Conservation (phyloP, 2,113 vertebrate species). For the Oreocharis arfaki region DNA sequence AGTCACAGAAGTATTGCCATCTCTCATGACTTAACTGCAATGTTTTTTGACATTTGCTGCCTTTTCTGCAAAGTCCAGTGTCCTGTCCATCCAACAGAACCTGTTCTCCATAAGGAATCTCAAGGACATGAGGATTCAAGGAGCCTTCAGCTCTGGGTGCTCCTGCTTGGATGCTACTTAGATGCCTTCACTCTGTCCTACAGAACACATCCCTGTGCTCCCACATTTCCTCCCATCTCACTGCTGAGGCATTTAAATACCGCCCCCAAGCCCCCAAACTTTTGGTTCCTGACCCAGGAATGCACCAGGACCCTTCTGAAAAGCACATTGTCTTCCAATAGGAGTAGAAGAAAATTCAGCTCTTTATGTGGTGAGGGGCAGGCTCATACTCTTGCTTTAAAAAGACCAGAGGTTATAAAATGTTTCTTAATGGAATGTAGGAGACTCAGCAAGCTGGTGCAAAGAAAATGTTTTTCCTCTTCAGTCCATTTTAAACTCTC, state of each 20-base stretch:
- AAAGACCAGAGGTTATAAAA: neutral
- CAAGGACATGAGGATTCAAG: neutral
- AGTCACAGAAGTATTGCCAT: too few species aligned
- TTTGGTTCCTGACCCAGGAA: neutral
- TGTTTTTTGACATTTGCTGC: too few species aligned
- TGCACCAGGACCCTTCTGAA: neutral
- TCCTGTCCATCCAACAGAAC: neutral
- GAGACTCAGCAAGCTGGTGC: neutral
- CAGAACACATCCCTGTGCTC: neutral
- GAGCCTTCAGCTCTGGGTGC: neutral
- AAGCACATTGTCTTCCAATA: neutral
- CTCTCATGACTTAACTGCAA: too few species aligned
- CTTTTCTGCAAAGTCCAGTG: neutral
- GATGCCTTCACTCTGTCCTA: neutral
- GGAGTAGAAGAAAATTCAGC: neutral
- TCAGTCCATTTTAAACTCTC: neutral
- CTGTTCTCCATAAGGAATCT: rapidly evolving
- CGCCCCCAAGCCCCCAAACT: rapidly evolving
- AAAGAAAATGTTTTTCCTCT: conserved; percentile 7
- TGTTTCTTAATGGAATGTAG: neutral
- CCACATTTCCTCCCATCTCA: neutral
- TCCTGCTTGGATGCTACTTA: neutral
- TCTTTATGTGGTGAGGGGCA: neutral
- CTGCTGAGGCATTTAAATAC: neutral
- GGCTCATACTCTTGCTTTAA: neutral